These are phyloP conservation scores for Microtus richardsoni DNA, from an alignment of 2,113 vertebrate species.

Conservation along the genomic window DNA sequence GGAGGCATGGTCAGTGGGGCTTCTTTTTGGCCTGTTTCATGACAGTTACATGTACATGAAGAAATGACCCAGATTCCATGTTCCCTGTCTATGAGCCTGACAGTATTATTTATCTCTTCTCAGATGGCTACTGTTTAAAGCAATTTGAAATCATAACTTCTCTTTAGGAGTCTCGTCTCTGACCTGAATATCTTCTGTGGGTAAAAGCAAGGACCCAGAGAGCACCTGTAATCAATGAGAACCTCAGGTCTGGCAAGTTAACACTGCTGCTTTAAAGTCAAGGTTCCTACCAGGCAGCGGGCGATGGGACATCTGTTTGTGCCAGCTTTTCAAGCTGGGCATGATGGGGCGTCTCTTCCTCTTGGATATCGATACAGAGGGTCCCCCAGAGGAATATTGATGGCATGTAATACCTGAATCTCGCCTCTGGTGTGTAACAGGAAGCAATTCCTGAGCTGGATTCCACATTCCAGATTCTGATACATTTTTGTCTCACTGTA, in stretches of 20 bases:
- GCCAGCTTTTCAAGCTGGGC: not conserved
- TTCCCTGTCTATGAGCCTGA: not conserved
- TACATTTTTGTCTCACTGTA: not conserved
- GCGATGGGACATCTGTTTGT: not conserved
- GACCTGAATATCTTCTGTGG: not conserved
- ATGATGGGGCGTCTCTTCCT: not conserved
- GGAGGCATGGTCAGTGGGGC: not conserved
- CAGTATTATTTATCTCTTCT: not conserved
- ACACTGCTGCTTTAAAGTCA: not conserved
- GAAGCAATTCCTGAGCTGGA: not conserved
- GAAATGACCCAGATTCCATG: not conserved
- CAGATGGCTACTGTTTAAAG: not conserved
- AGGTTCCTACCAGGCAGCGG: not conserved
- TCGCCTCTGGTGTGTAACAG: not conserved
- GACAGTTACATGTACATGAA: not conserved
- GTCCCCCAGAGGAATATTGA: not conserved
- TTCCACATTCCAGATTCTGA: not conserved
- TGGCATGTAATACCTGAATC: not conserved
- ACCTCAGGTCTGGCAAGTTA: not conserved
- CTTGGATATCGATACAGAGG: not conserved
- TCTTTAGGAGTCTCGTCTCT: not conserved
- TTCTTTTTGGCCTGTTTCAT: conserved; percentile 11
- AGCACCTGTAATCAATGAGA: not conserved
- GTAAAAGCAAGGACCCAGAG: not conserved
- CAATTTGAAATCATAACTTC: conserved; percentile 25